These are phyloP conservation scores for Vulpes vulpes DNA, from an alignment of 2,113 vertebrate species.

Conservation along the genomic window DNA sequence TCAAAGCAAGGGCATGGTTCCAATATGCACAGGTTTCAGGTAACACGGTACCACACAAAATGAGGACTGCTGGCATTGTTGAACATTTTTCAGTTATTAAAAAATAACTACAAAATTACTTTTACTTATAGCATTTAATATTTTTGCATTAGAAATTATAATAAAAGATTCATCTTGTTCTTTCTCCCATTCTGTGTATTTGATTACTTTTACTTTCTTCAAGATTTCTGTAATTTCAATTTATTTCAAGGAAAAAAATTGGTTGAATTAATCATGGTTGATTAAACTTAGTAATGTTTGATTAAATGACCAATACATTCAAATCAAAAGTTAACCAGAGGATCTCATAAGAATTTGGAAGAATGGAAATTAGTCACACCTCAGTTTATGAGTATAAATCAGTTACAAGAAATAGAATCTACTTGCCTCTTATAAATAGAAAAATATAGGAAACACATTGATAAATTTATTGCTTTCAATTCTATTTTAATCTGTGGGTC, in stretches of 20 bases:
- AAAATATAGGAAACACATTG: background rate
- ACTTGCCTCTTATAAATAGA: background rate
- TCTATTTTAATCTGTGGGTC: background rate
- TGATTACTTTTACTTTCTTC: background rate
- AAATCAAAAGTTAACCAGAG: background rate
- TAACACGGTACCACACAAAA: background rate
- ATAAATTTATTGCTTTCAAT: conserved; percentile 2
- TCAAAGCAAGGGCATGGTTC: background rate
- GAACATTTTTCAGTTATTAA: background rate
- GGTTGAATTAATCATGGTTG: background rate
- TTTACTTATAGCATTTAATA: background rate
- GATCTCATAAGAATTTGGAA: background rate
- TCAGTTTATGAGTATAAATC: background rate
- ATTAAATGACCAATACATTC: background rate
- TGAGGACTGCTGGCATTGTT: background rate
- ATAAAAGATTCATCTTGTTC: background rate
- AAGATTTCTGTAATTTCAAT: background rate
- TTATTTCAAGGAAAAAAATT: background rate
- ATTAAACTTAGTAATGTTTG: background rate
- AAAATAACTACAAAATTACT: background rate
- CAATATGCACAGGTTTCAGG: background rate
- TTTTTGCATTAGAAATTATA: background rate
- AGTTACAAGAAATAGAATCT: conserved; percentile 38
- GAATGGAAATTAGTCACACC: background rate
- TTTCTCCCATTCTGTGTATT: background rate